Percentiles rank a stretch among this genome's conserved stretches.
Evolutionary conservation across 1,140 invertebrate species (phyloP).

Genomic region (Drosophila nigrodunni): DNA sequence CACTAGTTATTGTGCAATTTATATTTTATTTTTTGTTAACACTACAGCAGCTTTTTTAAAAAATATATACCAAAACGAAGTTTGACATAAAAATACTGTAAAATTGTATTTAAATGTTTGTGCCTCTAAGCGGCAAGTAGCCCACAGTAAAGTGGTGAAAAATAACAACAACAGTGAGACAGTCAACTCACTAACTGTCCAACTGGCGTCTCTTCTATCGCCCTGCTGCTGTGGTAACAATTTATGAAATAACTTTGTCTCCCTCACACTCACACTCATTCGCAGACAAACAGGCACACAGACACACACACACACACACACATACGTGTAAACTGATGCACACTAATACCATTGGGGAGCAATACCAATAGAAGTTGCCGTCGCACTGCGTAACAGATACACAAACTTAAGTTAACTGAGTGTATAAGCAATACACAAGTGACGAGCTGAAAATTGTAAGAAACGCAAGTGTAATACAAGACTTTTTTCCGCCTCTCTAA

Average conservation of each 20-base stretch:
- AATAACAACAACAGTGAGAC: background rate
- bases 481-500: background rate
- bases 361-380: constrained; percentile 65
- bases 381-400: constrained; percentile 71
- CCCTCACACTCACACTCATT: constrained; percentile 17
- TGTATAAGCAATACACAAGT: constrained; percentile 73
- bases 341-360: constrained; percentile 31
- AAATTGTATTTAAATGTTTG: too few relatives aligned
- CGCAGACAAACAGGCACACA: constrained; percentile 18
- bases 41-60: too few relatives aligned
- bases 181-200: constrained; percentile 37
- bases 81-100: too few relatives aligned
- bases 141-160: constrained; percentile 11
- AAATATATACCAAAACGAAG: too few relatives aligned
- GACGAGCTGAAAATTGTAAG: constrained; percentile 64
- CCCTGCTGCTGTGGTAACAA: constrained; percentile 78
- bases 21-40: too few relatives aligned
- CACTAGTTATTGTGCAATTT: too few relatives aligned
- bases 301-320: constrained; percentile 4
- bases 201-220: constrained; percentile 33
- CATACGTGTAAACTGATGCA: background rate
- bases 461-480: constrained; percentile 55
- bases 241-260: constrained; percentile 77
- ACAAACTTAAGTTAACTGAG: constrained; percentile 80
- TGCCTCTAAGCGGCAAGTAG: background rate